A percentile compares a stretch with the other conserved stretches of the same genome.
These are phyloP conservation scores for Lasius platythorax DNA, from an alignment of 2,888 invertebrate species.

Conservation along the genomic window DNA sequence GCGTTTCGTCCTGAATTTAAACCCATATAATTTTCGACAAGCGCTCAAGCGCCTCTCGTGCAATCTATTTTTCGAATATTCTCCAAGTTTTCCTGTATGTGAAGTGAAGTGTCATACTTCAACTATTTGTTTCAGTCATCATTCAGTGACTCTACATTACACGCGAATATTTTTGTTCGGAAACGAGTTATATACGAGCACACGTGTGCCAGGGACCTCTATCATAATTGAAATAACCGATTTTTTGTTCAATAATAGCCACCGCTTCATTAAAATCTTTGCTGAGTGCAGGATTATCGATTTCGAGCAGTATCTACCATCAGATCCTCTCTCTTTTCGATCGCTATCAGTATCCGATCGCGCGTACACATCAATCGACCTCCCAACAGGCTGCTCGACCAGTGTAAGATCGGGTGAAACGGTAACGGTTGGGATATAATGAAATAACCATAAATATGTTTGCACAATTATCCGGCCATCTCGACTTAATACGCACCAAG, in stretches of 20 bases:
- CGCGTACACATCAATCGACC: constrained; percentile 64
- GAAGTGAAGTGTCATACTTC: background rate
- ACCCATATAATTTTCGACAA: constrained; percentile 56
- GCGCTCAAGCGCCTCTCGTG: background rate
- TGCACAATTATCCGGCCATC: constrained; percentile 73
- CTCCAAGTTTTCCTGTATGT: background rate
- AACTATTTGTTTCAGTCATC: background rate
- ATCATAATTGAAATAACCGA: constrained; percentile 72
- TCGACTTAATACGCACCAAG: constrained; percentile 47
- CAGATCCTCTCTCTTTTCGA: constrained; percentile 69
- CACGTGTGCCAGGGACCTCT: background rate
- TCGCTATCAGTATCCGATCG: constrained; percentile 72
- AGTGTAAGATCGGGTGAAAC: constrained; percentile 58
- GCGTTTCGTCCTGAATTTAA: constrained; percentile 75
- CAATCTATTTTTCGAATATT: background rate
- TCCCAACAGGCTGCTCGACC: constrained; percentile 61
- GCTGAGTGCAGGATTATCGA: constrained; percentile 79
- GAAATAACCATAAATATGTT: constrained; percentile 77
- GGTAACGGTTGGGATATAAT: constrained; percentile 70
- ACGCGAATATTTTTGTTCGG: background rate
- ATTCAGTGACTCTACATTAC: background rate
- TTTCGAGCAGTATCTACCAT: constrained; percentile 77
- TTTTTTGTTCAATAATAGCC: constrained; percentile 57
- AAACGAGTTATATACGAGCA: background rate
- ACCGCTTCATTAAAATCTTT: constrained; percentile 78